Evolutionary conservation across 2,888 invertebrate species (phyloP).

Genomic region (Tachina lurida): DNA sequence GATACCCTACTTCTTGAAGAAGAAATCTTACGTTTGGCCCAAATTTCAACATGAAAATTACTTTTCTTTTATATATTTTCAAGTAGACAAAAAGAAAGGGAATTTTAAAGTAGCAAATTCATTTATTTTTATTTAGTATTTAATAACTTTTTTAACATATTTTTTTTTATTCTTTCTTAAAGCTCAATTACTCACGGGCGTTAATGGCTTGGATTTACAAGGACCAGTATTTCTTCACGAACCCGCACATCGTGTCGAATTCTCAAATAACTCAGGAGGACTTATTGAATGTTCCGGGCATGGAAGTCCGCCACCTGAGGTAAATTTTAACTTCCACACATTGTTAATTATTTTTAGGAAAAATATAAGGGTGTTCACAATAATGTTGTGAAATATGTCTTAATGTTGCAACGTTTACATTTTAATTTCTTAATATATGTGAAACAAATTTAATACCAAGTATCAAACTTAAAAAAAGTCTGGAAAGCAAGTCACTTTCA

Average conservation of each 20-base stretch:
- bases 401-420: no score
- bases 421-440: no score
- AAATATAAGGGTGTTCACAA: background rate
- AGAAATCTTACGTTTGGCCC: no score
- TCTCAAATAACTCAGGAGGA: conserved; percentile 89
- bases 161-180: conserved; percentile 30
- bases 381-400: no score
- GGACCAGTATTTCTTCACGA: conserved; percentile 87
- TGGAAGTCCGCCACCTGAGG: conserved; percentile 88
- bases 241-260: conserved; percentile 89
- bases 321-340: conserved; percentile 75
- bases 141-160: background rate
- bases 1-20: no score
- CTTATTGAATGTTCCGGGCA: conserved; percentile 88
- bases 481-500: no score
- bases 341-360: background rate
- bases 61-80: no score
- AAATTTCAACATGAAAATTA: no score
- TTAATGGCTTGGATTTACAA: conserved; percentile 86
- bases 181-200: conserved; percentile 73
- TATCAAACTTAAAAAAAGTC: no score
- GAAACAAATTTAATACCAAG: no score
- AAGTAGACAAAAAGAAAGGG: background rate
- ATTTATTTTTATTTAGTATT: background rate
- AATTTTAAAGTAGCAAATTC: background rate